phyloP scores from a whole-genome alignment of 92 coral and sea anemone species.

The Actinostola sp. region DNA sequence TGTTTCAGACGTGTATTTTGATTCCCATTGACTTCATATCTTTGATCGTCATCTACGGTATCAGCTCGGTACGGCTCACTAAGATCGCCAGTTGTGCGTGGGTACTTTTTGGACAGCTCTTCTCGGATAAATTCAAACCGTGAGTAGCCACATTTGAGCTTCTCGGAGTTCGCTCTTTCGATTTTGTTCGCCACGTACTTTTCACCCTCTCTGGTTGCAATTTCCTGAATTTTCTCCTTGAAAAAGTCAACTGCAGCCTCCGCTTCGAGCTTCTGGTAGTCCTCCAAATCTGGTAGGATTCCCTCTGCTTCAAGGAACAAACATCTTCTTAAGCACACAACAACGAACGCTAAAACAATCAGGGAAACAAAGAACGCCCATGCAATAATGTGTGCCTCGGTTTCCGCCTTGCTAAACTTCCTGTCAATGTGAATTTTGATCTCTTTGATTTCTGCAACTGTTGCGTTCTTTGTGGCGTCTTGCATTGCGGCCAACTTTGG shows the following conservation, averaged over 20 bases:
- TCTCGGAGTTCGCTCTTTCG: background rate
- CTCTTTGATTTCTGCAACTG: conserved; percentile 22
- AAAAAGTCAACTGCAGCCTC: conserved; percentile 51
- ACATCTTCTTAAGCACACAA: conserved; percentile 50
- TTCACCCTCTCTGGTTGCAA: conserved; percentile 42
- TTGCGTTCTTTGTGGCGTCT: conserved; percentile 17
- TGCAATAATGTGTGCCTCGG: conserved; percentile 52
- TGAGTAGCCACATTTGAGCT: background rate
- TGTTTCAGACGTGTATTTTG: too few species aligned
- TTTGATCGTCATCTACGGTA: background rate
- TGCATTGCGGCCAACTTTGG: conserved; percentile 40
- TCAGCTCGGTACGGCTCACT: conserved; percentile 53
- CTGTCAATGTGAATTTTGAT: conserved; percentile 25
- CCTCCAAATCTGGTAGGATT: conserved; percentile 34
- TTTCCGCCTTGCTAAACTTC: conserved; percentile 24
- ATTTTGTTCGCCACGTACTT: conserved; percentile 13
- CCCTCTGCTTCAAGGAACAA: conserved; percentile 54
- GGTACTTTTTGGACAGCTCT: conserved; percentile 31
- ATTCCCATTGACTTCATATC: conserved; percentile 3
- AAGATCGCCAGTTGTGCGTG: conserved; percentile 54
- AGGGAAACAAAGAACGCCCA: conserved; percentile 49
- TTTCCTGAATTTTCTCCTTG: conserved; percentile 22
- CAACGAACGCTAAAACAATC: conserved; percentile 36
- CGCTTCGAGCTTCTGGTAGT: conserved; percentile 48
- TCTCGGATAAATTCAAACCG: conserved; percentile 4